A percentile compares a stretch with the other conserved stretches of the same genome.
Evolutionary conservation across 2,888 invertebrate genomes (phyloP).

Genomic region (Incurvaria masculella): DNA sequence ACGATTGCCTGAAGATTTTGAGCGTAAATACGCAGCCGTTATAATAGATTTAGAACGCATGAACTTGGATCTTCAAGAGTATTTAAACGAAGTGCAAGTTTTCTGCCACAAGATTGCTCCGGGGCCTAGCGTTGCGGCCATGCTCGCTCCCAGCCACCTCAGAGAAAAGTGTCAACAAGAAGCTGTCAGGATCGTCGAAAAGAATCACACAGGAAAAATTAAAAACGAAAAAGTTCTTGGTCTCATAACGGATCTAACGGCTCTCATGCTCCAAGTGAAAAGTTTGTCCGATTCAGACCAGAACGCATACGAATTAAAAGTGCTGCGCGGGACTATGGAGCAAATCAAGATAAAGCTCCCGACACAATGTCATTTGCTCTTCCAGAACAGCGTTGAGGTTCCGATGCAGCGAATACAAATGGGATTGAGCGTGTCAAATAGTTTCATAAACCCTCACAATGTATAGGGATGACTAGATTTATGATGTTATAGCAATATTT

Average conservation of each 20-base stretch:
- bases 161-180: slow-evolving; percentile 85
- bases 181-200: slow-evolving; percentile 75
- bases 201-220: slow-evolving; percentile 61
- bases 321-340: slow-evolving; percentile 87
- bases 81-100: slow-evolving; percentile 80
- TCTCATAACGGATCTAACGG: slow-evolving; percentile 84
- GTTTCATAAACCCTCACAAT: too few species aligned
- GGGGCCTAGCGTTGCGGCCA: slow-evolving; percentile 80
- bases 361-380: slow-evolving; percentile 70
- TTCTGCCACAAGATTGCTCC: slow-evolving; percentile 85
- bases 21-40: slow-evolving; percentile 82
- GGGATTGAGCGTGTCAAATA: slow-evolving; percentile 54
- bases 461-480: too few species aligned
- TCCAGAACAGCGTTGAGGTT: slow-evolving; percentile 87
- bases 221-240: slow-evolving; percentile 65
- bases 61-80: slow-evolving; percentile 83
- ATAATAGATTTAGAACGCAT: slow-evolving; percentile 89
- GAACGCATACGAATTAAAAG: slow-evolving; percentile 87
- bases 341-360: slow-evolving; percentile 80
- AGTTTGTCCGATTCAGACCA: slow-evolving; percentile 73
- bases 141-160: slow-evolving; percentile 85
- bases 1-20: slow-evolving; percentile 81
- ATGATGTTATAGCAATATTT: too few species aligned
- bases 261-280: slow-evolving; percentile 86
- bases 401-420: slow-evolving; percentile 88